Base-by-base conservation (phyloP, 2,888 invertebrate genomes). In the Cheilosia impressa region DNA sequence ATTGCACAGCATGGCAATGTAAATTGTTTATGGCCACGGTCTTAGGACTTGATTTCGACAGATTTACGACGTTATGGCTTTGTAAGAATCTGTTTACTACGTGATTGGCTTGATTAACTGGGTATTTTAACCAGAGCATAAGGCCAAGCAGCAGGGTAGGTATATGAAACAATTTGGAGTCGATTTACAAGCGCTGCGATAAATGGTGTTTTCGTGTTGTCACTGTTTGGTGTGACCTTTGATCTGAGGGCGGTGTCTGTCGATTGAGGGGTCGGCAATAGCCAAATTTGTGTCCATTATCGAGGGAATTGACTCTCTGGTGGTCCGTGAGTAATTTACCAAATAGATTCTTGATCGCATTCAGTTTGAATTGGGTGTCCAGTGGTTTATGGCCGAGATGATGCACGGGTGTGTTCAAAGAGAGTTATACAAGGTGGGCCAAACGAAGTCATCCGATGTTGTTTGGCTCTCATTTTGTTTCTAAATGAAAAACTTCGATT, bases 91-190 rank as follows among this genome's bases (percentile, higher is more conserved):
- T 79, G 68, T 73, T 75, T 69, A 60, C 57, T 80, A 85, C 80
- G 80, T 85, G 84, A 81, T 76, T 76, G 80, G 76, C 47, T 65
- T 75, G 75, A 84, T 85, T 80, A 81, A 81, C 71, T 75, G 69
- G 65, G 27, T 57, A 27, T 79, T 45, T 52, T 60, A 55, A 60
- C 34, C 17, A 19, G 24, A 3, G 17, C n/a, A 19, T 4, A 15
- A 52, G 24, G 15, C 31, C 31, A 31, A 31, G 24, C 15, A 15
- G 24, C 22, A 22, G 24, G 15, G 24, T 13, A 7, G 45, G 38
- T 38, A 7, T 50, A 27, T 19, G 27, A 38, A 73, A 50, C 43
- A 65, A 60, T 66, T 79, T 58, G 24, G 66, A 66, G 72, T 60
- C 45, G 52, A 73, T 50, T 72, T 57, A 45, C 27, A 31, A n/a